A percentile compares a stretch with the other conserved stretches of the same genome.
phyloP scores from a whole-genome alignment of 1,140 invertebrate genomes.

The Rhizoglyphus robini region DNA sequence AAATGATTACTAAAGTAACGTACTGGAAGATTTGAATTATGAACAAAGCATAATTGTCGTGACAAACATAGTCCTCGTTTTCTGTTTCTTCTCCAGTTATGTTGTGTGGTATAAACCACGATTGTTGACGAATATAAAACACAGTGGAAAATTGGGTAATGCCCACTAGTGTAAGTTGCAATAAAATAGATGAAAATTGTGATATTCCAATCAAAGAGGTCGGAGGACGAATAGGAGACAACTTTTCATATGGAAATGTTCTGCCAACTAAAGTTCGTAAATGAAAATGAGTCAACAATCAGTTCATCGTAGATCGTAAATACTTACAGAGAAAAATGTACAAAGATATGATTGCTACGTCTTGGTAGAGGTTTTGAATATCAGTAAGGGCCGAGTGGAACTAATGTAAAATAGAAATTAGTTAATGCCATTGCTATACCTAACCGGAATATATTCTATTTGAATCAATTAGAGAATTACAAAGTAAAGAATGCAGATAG shows the following conservation, averaged over 20 bases:
- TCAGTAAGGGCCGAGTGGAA: slow-evolving; percentile 43
- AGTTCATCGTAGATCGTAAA: slow-evolving; percentile 1
- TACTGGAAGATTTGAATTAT: slow-evolving; percentile 50
- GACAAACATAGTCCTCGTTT: slow-evolving; percentile 30
- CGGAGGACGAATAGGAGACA: slow-evolving; percentile 40
- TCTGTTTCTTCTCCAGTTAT: slow-evolving; percentile 11
- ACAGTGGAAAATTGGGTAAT: slow-evolving; percentile 35
- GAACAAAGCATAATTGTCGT: slow-evolving; percentile 43
- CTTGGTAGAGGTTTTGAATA: slow-evolving; percentile 68
- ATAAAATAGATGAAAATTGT: slow-evolving; percentile 32
- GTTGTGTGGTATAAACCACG: slow-evolving; percentile 35
- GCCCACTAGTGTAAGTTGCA: slow-evolving; percentile 34
- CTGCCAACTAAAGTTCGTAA: slow-evolving; percentile 42
- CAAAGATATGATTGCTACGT: slow-evolving; percentile 62
- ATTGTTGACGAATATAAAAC: slow-evolving; percentile 32
- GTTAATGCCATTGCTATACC: not conserved
- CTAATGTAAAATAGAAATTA: slow-evolving; percentile 22
- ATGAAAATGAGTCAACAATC: not conserved
- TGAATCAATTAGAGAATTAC: slow-evolving; percentile 31
- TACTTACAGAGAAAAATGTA: slow-evolving; percentile 51
- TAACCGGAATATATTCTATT: not conserved
- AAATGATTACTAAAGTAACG: slow-evolving; percentile 43
- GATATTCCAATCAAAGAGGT: slow-evolving; percentile 42
- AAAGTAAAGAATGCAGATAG: slow-evolving; percentile 73
- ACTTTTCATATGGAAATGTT: slow-evolving; percentile 52